Base-by-base conservation (phyloP, 2,888 invertebrate genomes). In the Miltochrista miniata region DNA sequence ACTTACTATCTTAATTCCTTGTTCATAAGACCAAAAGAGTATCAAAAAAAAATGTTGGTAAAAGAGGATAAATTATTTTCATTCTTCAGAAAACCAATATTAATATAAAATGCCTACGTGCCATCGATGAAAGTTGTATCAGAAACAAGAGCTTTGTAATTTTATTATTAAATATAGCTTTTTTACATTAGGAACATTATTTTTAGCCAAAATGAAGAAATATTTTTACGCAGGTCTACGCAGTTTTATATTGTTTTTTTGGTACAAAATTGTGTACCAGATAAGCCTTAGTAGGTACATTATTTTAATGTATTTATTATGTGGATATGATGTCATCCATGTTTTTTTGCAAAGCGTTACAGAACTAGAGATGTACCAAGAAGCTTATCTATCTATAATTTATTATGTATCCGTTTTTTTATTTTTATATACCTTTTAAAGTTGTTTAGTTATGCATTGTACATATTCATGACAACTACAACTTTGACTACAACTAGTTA, bases 111-210 rank as follows among this genome's bases (percentile, higher is more conserved):
- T 13, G 35, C 33, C 39, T 51, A 29, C n/a, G 24, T 57, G 56
- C 48, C 56, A 59, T 62, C 58, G 60, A 61, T 45, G 34, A 40
- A 48, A 34, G 10, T 52, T 44, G 34, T 54, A 59, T 67, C 65
- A 64, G 60, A 73, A 77, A 71, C 70, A 80, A 74, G 85, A 87
- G 85, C 85, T 86, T 86, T 70, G 81, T 83, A 82, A 69, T 59
- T 77, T 75, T 74, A 73, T 79, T 79, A 76, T 67, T 59, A 68
- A 64, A 65, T 74, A 76, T 82, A 84, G 82, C 81, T 79, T 82
- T 79, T 82, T 82, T 81, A 81, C 75, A 68, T 54, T 74, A 75
- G 65, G 54, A 29, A 46, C 54, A 52, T 58, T 39, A 46, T 60
- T 63, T 54, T 57, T 59, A 54, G 56, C 54, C 54, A 51, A 24